phyloP scores from a whole-genome alignment of 2,888 invertebrate genomes.

The Prenolepis imparis region DNA sequence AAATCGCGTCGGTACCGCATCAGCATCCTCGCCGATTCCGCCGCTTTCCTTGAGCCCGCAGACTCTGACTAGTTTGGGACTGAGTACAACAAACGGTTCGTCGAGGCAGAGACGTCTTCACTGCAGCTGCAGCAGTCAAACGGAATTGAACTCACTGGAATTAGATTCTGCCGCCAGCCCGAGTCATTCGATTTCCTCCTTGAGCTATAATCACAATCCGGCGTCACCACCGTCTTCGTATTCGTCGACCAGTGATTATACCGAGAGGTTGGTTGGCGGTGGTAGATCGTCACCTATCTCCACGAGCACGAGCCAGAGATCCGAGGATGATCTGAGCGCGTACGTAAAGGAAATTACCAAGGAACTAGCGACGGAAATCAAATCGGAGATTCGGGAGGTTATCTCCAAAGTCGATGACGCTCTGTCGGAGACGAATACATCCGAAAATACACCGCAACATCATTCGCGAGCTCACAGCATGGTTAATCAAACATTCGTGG shows the following conservation, averaged over 20 bases:
- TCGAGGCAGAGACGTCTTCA: slow-evolving; percentile 85
- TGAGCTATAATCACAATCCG: slow-evolving; percentile 76
- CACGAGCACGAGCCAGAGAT: slow-evolving; percentile 78
- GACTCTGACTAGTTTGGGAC: slow-evolving; percentile 89
- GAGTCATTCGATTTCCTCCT: slow-evolving; percentile 81
- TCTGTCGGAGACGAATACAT: slow-evolving; percentile 90
- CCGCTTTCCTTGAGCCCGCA: slow-evolving; percentile 88
- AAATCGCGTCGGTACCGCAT: slow-evolving; percentile 65
- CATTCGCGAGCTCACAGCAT: slow-evolving; percentile 72
- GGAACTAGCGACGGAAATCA: slow-evolving; percentile 93
- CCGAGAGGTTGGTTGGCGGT: slow-evolving; percentile 73
- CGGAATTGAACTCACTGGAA: slow-evolving; percentile 90
- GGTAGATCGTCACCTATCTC: slow-evolving; percentile 83
- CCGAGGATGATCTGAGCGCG: slow-evolving; percentile 90
- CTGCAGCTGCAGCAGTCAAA: slow-evolving; percentile 92
- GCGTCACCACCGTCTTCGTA: slow-evolving; percentile 80
- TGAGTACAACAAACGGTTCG: slow-evolving; percentile 87
- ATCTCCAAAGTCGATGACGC: slow-evolving; percentile 94
- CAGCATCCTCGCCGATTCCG: slow-evolving; percentile 79
- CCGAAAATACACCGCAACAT: slow-evolving; percentile 87
- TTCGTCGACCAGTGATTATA: slow-evolving; percentile 71
- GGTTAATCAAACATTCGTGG: slow-evolving; percentile 61
- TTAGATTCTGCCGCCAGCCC: slow-evolving; percentile 85
- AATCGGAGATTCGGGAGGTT: slow-evolving; percentile 93
- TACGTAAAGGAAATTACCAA: slow-evolving; percentile 93